Base-by-base conservation (phyloP, 2,113 vertebrate genomes). In the Condylura cristata region DNA sequence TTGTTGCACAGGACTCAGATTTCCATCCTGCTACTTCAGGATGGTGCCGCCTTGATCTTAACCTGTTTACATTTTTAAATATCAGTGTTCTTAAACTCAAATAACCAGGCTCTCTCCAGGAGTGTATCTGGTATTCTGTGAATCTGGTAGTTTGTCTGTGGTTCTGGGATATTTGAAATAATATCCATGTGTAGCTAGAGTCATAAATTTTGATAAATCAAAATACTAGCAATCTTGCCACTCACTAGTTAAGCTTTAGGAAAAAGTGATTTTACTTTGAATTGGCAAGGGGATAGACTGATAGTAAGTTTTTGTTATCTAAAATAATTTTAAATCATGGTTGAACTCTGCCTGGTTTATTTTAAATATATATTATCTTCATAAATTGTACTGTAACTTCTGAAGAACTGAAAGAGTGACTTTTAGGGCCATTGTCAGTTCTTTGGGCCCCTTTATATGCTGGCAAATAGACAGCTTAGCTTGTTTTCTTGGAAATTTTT, bases 401-500 rank as follows among this genome's bases (percentile, higher is more conserved):
- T 46, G 56, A 83, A 83, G 56, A 37, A 53, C 39, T 60, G 16
- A 76, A 2, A 10, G 13, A 63, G 32, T 68, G 22, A 9, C 32
- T 37, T 76, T 53, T 81, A 76, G 53, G 10, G 28, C 82, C 32
- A n/a, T 71, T 85, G 28, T 39, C 37, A 71, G 26, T 20, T 37
- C 17, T 74, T 28, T 34, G 34, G 68, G 9, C 26, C 34, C 8
- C 26, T 86, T 51, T 84, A 2, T 66, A 60, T 6, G 28, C 58
- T 68, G 39, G 16, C n/a, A 70, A 26, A 3, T 16, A 32, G 30
- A 48, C 39, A 44, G 86, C 68, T 89, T 66, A 71, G 39, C 5
- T 56, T 32, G 32, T 26, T 24, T 86, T 83, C 13, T 86, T 95
- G 51, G 20, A 26, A 22, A 80, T 75, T 91, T 72, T 72, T 95